These are phyloP conservation scores for Sciurus vulgaris DNA, from an alignment of 2,797 vertebrate genomes.

Conservation along the genomic window DNA sequence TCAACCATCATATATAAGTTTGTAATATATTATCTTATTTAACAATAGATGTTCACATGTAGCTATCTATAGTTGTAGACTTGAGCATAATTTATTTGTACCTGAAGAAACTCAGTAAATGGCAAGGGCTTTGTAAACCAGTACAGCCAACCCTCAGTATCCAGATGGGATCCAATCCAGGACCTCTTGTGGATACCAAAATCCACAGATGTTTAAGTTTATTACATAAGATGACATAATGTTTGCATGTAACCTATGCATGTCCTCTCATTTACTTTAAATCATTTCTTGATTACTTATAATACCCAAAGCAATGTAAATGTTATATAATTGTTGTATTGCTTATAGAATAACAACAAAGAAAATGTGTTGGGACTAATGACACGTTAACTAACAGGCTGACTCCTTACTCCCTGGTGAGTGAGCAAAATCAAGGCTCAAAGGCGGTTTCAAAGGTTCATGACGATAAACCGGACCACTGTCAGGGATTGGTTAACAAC, in stretches of 20 bases:
- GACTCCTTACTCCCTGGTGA: too few species aligned
- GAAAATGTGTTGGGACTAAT: too few species aligned
- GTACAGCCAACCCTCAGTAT: neutral
- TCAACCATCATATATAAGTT: neutral
- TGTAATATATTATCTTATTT: neutral
- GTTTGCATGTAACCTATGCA: neutral
- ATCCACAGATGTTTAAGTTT: neutral
- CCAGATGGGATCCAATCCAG: neutral
- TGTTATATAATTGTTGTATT: neutral
- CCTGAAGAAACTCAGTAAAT: neutral
- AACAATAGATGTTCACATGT: neutral
- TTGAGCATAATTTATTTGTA: neutral
- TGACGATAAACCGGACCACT: too few species aligned
- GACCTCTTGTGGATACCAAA: neutral
- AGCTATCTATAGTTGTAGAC: neutral
- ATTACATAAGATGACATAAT: neutral
- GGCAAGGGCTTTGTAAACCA: conserved; percentile 16
- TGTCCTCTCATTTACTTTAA: too few species aligned
- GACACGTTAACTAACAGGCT: too few species aligned
- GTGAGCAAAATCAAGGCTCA: too few species aligned
- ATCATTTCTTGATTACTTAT: neutral
- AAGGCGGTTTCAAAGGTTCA: too few species aligned
- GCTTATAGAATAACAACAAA: neutral
- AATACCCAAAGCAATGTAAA: neutral
- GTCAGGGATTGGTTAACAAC: too few species aligned